Evolutionary conservation across 2,113 vertebrate genomes (phyloP).

Genomic region (Lichenostomus cassidix): DNA sequence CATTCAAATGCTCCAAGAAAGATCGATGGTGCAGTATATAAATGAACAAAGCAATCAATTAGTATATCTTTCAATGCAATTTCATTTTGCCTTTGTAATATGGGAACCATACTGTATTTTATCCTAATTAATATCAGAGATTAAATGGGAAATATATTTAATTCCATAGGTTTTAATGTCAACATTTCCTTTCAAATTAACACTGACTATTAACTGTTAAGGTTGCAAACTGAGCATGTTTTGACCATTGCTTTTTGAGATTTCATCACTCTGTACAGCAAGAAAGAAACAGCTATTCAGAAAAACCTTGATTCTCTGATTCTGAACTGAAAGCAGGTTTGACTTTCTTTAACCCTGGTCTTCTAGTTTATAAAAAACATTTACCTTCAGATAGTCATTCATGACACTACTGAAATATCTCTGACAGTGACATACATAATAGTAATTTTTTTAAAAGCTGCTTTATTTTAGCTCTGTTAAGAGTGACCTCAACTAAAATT

Average conservation of each 20-base stretch:
- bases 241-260: background rate
- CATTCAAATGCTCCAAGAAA: slow-evolving; percentile 67
- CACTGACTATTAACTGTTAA: background rate
- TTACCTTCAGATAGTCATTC: background rate
- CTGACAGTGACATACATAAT: background rate
- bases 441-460: background rate
- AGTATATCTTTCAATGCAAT: slow-evolving; percentile 46
- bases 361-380: background rate
- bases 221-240: background rate
- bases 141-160: slow-evolving; percentile 6
- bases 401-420: background rate
- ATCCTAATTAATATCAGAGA: slow-evolving; percentile 3
- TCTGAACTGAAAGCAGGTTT: background rate
- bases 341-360: background rate
- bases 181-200: background rate
- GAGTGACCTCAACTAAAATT: background rate
- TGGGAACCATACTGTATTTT: slow-evolving; percentile 2
- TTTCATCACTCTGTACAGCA: background rate
- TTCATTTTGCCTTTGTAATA: slow-evolving; percentile 24
- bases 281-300: background rate
- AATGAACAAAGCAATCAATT: slow-evolving; percentile 71
- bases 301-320: background rate
- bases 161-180: background rate
- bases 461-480: background rate
- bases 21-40: slow-evolving; percentile 67